A percentile compares a stretch with the other conserved stretches of the same genome.
Evolutionary conservation across 2,888 invertebrate genomes (phyloP).

Genomic region (Pristionchus arcanus): DNA sequence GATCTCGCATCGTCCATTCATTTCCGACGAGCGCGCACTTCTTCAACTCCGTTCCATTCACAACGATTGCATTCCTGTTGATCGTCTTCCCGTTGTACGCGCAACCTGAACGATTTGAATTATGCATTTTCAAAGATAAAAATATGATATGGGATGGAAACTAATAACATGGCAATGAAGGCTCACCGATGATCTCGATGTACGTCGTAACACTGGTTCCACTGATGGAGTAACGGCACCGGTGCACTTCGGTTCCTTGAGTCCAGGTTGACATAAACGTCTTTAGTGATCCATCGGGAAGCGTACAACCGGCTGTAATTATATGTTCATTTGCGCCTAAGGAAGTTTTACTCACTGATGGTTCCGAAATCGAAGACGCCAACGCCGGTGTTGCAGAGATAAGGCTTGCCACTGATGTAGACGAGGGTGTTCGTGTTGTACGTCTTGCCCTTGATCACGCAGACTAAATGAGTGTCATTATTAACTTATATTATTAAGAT

Average conservation of each 20-base stretch:
- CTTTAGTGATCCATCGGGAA: conserved; percentile 40
- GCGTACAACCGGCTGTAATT: conserved; percentile 45
- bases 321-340: too few relatives aligned
- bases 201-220: conserved; percentile 38
- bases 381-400: conserved; percentile 34
- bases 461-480: not conserved
- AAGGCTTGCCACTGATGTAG: conserved; percentile 37
- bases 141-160: too few relatives aligned
- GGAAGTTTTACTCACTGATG: conserved; percentile 30
- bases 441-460: conserved; percentile 41
- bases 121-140: too few relatives aligned
- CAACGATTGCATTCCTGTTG: conserved; percentile 13
- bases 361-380: conserved; percentile 29
- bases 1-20: conserved; percentile 41
- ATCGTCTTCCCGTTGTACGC: conserved; percentile 34
- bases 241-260: not conserved
- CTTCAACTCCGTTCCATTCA: conserved; percentile 3
- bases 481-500: too few relatives aligned
- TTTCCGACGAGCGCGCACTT: conserved; percentile 26
- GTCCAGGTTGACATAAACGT: conserved; percentile 28
- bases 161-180: not conserved
- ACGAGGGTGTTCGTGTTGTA: conserved; percentile 31
- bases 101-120: conserved; percentile 11
- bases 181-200: conserved; percentile 39
- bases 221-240: conserved; percentile 45